Conservation (phyloP, 2,113 vertebrate genomes). For the Myodes glareolus region DNA sequence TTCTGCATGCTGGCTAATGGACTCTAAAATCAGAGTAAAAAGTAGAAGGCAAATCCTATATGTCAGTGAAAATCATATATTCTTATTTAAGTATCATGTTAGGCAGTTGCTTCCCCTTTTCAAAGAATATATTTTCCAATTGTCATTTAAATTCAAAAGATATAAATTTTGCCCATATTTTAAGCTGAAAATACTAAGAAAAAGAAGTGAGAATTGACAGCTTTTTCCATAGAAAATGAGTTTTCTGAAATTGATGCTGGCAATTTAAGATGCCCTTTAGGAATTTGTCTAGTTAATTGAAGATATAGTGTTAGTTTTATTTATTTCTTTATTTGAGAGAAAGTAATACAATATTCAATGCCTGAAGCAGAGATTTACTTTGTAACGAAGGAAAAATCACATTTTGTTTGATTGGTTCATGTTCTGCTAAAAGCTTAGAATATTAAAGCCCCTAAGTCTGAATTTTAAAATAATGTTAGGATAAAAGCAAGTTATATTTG, state of each 20-base stretch:
- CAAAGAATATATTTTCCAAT: background rate
- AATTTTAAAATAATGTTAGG: slow-evolving; percentile 67
- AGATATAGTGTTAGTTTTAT: slow-evolving; percentile 54
- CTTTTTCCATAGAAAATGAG: background rate
- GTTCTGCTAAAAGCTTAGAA: slow-evolving; percentile 70
- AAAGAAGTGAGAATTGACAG: background rate
- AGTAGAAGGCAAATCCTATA: background rate
- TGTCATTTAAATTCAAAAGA: background rate
- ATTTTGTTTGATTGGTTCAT: slow-evolving; percentile 78
- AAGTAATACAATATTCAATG: slow-evolving; percentile 69
- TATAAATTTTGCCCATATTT: background rate
- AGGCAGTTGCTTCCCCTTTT: background rate
- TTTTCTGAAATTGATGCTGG: slow-evolving; percentile 14
- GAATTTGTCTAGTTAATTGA: slow-evolving; percentile 76
- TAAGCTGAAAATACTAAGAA: background rate
- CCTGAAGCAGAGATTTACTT: slow-evolving; percentile 79
- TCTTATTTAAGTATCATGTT: background rate
- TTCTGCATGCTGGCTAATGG: background rate
- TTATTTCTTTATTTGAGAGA: slow-evolving; percentile 64
- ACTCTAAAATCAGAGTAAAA: background rate
- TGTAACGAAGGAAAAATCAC: slow-evolving; percentile 65
- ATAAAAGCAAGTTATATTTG: slow-evolving; percentile 36
- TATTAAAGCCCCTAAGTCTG: slow-evolving; percentile 55
- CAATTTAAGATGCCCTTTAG: slow-evolving; percentile 44
- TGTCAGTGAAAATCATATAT: background rate